A percentile compares a stretch with the other conserved stretches of the same genome.
Evolutionary conservation across 2,888 invertebrate species (phyloP).

Genomic region (Stenurella melanura): DNA sequence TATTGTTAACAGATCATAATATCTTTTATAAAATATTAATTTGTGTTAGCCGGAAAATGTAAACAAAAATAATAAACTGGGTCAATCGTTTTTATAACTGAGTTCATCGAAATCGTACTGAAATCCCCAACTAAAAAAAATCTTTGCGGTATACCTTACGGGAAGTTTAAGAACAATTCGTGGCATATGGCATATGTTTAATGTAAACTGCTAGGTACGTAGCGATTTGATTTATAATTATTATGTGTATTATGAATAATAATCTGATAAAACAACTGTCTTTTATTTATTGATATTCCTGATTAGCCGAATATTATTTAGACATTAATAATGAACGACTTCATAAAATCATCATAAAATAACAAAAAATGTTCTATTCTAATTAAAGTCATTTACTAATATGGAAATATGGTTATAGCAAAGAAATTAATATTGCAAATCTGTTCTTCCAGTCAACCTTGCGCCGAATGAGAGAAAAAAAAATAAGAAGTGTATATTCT

Average conservation of each 20-base stretch:
- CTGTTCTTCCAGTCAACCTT: too few relatives aligned
- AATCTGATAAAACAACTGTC: background rate
- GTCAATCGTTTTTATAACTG: slow-evolving; percentile 9
- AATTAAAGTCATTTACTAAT: too few relatives aligned
- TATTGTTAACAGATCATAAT: background rate
- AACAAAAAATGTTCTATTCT: too few relatives aligned
- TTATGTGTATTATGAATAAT: slow-evolving; percentile 21
- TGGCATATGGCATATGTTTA: slow-evolving; percentile 51
- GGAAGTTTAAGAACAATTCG: slow-evolving; percentile 42
- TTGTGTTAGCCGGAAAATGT: too few relatives aligned
- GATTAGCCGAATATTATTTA: too few relatives aligned
- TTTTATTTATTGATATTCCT: too few relatives aligned
- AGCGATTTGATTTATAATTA: slow-evolving; percentile 28
- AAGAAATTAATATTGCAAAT: too few relatives aligned
- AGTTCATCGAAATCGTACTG: slow-evolving; percentile 8
- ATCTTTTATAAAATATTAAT: background rate
- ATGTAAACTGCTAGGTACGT: slow-evolving; percentile 39
- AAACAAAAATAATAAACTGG: background rate
- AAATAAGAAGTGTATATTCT: too few relatives aligned
- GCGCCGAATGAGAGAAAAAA: too few relatives aligned
- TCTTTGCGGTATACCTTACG: slow-evolving; percentile 47
- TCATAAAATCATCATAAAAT: too few relatives aligned
- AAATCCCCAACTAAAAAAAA: slow-evolving; percentile 17
- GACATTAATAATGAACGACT: too few relatives aligned
- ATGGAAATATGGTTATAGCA: too few relatives aligned